Evolutionary conservation across 2,113 vertebrate genomes (phyloP).

Genomic region (Sterrhoptilus dennistouni): DNA sequence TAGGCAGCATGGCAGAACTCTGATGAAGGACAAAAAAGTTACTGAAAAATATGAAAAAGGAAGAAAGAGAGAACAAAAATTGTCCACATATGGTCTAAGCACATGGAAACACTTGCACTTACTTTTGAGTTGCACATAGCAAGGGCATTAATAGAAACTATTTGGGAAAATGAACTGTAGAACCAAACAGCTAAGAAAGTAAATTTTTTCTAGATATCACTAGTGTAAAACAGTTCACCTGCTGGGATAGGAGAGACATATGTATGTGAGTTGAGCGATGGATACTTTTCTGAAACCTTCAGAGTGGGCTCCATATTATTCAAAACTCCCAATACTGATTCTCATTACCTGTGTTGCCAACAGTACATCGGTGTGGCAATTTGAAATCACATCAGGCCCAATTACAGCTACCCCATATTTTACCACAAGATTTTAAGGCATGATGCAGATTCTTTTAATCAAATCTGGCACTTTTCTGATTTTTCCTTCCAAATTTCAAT

Average conservation of each 20-base stretch:
- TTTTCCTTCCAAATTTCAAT: neutral
- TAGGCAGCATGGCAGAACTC: neutral
- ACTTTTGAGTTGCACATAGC: neutral
- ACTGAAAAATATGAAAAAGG: neutral
- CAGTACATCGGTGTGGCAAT: neutral
- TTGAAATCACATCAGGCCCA: neutral
- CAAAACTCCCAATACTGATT: neutral
- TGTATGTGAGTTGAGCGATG: neutral
- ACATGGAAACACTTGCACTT: neutral
- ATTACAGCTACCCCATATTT: neutral
- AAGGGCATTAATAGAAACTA: neutral
- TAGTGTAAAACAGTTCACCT: neutral
- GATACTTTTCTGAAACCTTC: neutral
- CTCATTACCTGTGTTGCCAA: neutral
- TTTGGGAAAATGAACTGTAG: neutral
- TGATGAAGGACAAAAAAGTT: neutral
- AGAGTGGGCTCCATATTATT: neutral
- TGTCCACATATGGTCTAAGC: neutral
- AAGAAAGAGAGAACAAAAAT: neutral
- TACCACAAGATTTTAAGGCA: neutral
- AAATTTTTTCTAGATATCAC: neutral
- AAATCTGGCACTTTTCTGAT: neutral
- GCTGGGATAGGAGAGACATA: neutral
- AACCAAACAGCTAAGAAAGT: neutral
- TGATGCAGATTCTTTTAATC: neutral